Conservation (phyloP, 2,797 vertebrate genomes). For the Centropyge bicolor region DNA sequence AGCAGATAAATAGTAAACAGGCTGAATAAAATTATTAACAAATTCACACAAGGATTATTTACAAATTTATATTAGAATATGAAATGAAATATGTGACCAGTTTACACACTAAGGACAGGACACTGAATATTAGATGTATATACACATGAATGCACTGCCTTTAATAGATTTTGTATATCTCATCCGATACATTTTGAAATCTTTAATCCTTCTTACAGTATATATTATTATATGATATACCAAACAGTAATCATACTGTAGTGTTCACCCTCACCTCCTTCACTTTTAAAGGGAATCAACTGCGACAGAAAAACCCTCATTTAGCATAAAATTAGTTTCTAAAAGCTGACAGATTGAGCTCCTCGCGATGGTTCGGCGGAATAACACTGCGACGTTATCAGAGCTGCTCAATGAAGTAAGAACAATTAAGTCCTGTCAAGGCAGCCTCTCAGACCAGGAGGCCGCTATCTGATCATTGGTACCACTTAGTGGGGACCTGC, state of each 20-base stretch:
- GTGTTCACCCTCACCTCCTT: no score
- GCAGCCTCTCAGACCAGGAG: constrained; percentile 44
- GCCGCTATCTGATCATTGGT: constrained; percentile 78
- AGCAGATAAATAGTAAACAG: no score
- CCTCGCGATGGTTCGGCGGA: constrained; percentile 34
- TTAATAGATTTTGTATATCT: background rate
- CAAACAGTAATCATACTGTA: no score
- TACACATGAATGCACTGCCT: background rate
- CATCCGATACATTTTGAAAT: no score
- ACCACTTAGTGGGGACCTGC: constrained; percentile 78
- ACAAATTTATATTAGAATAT: no score
- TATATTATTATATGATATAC: no score
- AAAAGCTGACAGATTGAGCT: constrained; percentile 27
- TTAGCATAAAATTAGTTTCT: constrained; percentile 30
- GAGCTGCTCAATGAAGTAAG: constrained; percentile 53
- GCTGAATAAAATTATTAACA: no score
- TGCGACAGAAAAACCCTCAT: constrained; percentile 17
- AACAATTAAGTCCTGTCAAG: constrained; percentile 71
- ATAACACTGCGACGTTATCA: constrained; percentile 38
- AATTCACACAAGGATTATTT: no score
- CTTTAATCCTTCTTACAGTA: no score
- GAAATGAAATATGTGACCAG: no score
- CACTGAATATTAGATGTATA: no score
- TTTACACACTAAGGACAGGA: no score
- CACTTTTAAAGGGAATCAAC: background rate